Percentiles rank a stretch among this genome's conserved stretches.
Evolutionary conservation across 2,113 vertebrate genomes (phyloP).

Genomic region (Pagrus major): DNA sequence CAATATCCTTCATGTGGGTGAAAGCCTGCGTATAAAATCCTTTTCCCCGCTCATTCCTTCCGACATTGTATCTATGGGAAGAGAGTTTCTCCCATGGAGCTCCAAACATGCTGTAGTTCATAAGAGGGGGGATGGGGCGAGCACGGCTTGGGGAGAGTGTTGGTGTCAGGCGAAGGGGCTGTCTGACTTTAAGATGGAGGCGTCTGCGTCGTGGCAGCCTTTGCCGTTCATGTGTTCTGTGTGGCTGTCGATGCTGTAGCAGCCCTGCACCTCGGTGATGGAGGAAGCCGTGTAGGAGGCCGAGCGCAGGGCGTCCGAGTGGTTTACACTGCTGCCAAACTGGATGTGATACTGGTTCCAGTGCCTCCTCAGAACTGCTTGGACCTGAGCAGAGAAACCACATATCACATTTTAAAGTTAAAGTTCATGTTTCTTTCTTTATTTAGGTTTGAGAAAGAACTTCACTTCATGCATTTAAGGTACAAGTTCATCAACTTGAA

Average conservation of each 20-base stretch:
- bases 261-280: constrained; percentile 91
- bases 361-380: constrained; percentile 92
- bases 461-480: background rate
- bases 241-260: constrained; percentile 90
- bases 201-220: constrained; percentile 88
- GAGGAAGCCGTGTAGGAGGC: constrained; percentile 96
- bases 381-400: constrained; percentile 85
- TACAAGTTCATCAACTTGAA: too few relatives aligned
- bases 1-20: constrained; percentile 9
- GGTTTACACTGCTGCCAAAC: constrained; percentile 91
- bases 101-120: constrained; percentile 42
- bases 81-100: constrained; percentile 2
- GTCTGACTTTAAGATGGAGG: constrained; percentile 84
- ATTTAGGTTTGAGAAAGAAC: background rate
- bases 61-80: background rate
- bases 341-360: constrained; percentile 97
- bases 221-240: constrained; percentile 95
- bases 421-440: background rate
- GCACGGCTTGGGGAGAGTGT: background rate
- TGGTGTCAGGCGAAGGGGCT: constrained; percentile 86
- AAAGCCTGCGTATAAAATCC: background rate
- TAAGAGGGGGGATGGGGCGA: background rate
- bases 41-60: background rate
- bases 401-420: background rate
- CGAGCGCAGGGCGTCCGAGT: constrained; percentile 91